Percentiles rank a stretch among this genome's conserved stretches.
Conservation (phyloP, 2,797 vertebrate genomes). For the Helarctos malayanus region DNA sequence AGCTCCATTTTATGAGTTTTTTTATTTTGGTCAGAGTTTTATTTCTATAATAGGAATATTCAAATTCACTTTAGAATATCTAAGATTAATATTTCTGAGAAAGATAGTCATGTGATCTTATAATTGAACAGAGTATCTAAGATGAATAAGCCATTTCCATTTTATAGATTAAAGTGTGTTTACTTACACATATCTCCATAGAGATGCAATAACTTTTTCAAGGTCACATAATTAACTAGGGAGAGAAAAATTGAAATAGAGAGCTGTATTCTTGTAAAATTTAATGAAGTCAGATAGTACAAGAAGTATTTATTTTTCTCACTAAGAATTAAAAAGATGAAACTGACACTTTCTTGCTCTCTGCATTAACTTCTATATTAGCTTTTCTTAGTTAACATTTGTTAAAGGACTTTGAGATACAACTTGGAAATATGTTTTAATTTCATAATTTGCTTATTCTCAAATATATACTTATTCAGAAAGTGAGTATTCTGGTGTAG, state of each 20-base stretch:
- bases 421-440: background rate
- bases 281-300: background rate
- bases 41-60: constrained; percentile 42
- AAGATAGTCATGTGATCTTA: constrained; percentile 34
- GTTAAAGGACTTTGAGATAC: background rate
- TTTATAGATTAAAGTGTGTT: background rate
- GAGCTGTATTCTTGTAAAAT: background rate
- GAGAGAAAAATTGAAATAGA: constrained; percentile 21
- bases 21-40: background rate
- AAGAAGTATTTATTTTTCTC: background rate
- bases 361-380: background rate
- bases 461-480: constrained; percentile 33
- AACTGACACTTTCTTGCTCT: background rate
- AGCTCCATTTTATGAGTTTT: background rate
- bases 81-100: background rate
- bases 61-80: background rate
- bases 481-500: background rate
- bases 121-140: background rate
- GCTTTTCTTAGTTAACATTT: constrained; percentile 1
- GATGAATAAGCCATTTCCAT: background rate
- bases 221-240: background rate
- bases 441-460: constrained; percentile 43
- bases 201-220: background rate
- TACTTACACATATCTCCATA: background rate
- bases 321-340: background rate